Percentiles rank a stretch among this genome's conserved stretches.
Conservation (phyloP, 2,888 invertebrate species). For the Rhagophthalmus giganteus region DNA sequence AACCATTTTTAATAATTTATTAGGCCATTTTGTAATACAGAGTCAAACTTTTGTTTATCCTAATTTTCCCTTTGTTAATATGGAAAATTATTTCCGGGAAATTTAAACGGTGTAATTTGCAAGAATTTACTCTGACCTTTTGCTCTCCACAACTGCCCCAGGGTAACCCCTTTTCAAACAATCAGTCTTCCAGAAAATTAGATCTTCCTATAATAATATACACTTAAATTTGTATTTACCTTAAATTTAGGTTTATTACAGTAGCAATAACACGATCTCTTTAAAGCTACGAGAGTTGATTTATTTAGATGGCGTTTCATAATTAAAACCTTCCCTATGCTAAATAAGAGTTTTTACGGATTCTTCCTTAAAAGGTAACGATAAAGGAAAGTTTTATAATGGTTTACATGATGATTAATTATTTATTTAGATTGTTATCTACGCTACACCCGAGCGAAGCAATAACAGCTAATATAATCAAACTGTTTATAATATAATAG, state of each 20-base stretch:
- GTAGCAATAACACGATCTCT: background rate
- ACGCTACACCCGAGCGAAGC: too few species aligned
- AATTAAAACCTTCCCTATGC: background rate
- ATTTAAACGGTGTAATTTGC: slow-evolving; percentile 3
- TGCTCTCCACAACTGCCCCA: background rate
- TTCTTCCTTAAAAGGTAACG: too few species aligned
- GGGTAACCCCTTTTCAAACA: slow-evolving; percentile 4
- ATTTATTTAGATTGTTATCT: too few species aligned
- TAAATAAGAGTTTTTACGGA: too few species aligned
- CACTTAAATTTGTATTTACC: slow-evolving; percentile 9
- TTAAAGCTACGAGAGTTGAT: slow-evolving; percentile 1
- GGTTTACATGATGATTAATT: too few species aligned
- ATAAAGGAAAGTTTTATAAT: too few species aligned
- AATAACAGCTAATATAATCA: slow-evolving; percentile 27
- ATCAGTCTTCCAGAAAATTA: slow-evolving; percentile 7
- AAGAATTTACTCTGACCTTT: slow-evolving; percentile 12
- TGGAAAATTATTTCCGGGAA: background rate
- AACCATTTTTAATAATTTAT: too few species aligned
- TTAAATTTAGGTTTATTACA: slow-evolving; percentile 4
- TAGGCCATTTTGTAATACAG: background rate
- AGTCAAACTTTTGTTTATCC: background rate
- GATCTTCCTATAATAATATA: slow-evolving; percentile 5
- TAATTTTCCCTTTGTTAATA: background rate
- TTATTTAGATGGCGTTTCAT: slow-evolving; percentile 3
- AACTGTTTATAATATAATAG: slow-evolving; percentile 19